Conservation (phyloP, 2,888 invertebrate genomes). For the Eupithecia tripunctaria region DNA sequence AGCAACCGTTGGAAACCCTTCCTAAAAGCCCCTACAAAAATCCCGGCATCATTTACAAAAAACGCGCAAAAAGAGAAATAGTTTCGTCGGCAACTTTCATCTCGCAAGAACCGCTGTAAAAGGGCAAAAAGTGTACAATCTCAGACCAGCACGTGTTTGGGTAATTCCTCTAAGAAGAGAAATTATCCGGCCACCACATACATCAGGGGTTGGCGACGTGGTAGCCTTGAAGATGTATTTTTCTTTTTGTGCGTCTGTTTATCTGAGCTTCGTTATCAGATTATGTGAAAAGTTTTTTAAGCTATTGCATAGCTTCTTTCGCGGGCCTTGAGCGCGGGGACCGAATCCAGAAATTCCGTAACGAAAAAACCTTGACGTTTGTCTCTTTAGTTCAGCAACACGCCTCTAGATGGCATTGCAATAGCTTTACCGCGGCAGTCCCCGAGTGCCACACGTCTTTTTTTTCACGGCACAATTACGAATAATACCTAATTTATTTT, state of each 20-base stretch:
- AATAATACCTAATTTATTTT: too few relatives aligned
- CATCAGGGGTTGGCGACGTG: not conserved
- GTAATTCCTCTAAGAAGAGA: slow-evolving; percentile 24
- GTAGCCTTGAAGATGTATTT: not conserved
- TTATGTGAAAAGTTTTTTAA: too few relatives aligned
- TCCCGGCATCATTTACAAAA: slow-evolving; percentile 18
- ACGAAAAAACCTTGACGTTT: too few relatives aligned
- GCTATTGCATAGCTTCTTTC: too few relatives aligned
- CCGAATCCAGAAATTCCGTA: too few relatives aligned
- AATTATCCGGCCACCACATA: slow-evolving; percentile 22
- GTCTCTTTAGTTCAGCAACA: too few relatives aligned
- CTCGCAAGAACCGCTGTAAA: slow-evolving; percentile 31
- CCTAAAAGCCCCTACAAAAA: slow-evolving; percentile 11
- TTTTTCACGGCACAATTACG: too few relatives aligned
- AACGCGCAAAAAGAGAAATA: slow-evolving; percentile 28
- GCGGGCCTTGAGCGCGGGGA: too few relatives aligned
- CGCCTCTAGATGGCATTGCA: too few relatives aligned
- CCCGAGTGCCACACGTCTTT: too few relatives aligned
- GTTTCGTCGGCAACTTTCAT: slow-evolving; percentile 25
- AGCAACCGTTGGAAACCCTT: slow-evolving; percentile 10
- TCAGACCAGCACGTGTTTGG: slow-evolving; percentile 26
- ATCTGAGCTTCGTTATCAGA: too few relatives aligned
- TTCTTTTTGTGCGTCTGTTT: not conserved
- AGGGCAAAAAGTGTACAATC: slow-evolving; percentile 32
- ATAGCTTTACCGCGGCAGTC: too few relatives aligned